These are phyloP conservation scores for Sebastes aleutianus DNA, from an alignment of 2,797 vertebrate genomes.

Conservation along the genomic window DNA sequence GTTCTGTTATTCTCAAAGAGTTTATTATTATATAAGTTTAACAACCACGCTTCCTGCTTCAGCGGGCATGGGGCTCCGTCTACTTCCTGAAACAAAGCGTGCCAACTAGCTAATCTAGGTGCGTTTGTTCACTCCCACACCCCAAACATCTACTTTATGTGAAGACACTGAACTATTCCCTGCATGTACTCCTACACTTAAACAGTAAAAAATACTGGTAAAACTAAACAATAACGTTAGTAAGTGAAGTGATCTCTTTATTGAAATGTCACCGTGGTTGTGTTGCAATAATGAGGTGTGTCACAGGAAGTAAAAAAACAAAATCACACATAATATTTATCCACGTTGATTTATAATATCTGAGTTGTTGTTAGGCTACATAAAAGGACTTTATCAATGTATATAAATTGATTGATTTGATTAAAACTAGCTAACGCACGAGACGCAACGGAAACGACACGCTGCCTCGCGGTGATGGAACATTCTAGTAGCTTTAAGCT, in stretches of 20 bases:
- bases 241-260: background rate
- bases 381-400: accelerated
- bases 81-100: conserved; percentile 62
- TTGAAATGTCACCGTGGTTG: background rate
- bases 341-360: accelerated
- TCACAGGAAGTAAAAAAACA: background rate
- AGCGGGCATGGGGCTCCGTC: conserved; percentile 33
- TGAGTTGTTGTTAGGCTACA: accelerated
- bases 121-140: background rate
- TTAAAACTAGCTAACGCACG: too few relatives aligned
- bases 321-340: accelerated
- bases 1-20: background rate
- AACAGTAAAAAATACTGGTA: background rate
- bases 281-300: background rate
- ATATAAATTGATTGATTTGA: background rate
- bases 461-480: conserved; percentile 48
- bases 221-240: background rate
- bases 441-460: background rate
- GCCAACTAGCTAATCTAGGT: background rate
- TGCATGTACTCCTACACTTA: accelerated
- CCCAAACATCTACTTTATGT: background rate
- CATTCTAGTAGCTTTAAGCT: conserved; percentile 54
- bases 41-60: conserved; percentile 34
- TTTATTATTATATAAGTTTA: conserved; percentile 28
- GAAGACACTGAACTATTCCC: accelerated